Conservation (phyloP, 2,797 vertebrate genomes). For the Cephalopachus bancanus region DNA sequence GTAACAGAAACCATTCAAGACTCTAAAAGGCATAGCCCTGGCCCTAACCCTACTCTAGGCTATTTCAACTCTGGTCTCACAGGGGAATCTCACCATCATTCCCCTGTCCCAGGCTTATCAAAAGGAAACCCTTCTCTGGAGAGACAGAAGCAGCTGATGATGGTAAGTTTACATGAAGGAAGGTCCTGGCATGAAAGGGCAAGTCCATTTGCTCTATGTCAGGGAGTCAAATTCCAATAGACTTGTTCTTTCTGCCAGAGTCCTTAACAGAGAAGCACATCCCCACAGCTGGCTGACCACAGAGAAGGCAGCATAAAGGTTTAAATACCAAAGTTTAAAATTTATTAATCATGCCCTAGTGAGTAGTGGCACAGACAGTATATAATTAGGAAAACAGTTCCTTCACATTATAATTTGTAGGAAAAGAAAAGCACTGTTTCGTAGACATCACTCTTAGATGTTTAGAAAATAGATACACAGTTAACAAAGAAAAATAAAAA, state of each 20-base stretch:
- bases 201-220: neutral
- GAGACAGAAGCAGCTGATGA: neutral
- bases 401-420: neutral
- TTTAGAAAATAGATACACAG: neutral
- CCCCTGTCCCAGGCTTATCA: neutral
- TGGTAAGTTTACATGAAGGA: slow-evolving; percentile 33
- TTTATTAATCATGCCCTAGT: neutral
- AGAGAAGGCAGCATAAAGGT: neutral
- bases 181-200: neutral
- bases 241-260: neutral
- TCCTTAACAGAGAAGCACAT: neutral
- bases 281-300: neutral
- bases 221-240: slow-evolving; percentile 29
- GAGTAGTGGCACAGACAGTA: neutral
- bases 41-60: neutral
- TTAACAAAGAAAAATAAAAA: slow-evolving; percentile 28
- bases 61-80: neutral
- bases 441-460: neutral
- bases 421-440: slow-evolving; percentile 22
- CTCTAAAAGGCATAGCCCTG: slow-evolving; percentile 21
- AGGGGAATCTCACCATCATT: neutral
- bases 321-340: slow-evolving; percentile 41
- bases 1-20: slow-evolving; percentile 74
- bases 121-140: neutral
- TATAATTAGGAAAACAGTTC: neutral